A percentile compares a stretch with the other conserved stretches of the same genome.
Evolutionary conservation across 2,797 vertebrate genomes (phyloP).

Genomic region (Picus viridis): DNA sequence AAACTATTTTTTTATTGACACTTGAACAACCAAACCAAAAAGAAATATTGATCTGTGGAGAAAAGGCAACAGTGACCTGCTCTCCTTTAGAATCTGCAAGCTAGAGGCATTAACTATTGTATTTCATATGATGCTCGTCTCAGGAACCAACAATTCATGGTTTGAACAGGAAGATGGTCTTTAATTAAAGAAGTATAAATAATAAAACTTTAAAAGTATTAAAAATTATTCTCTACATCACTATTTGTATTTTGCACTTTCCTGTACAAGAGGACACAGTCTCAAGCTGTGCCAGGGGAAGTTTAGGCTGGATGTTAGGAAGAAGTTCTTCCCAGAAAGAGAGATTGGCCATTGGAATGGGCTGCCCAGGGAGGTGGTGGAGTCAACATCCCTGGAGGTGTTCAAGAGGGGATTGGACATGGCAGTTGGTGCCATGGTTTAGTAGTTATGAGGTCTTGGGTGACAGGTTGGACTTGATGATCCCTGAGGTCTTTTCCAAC

Average conservation of each 20-base stretch:
- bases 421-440: no score
- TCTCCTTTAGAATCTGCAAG: neutral
- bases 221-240: neutral
- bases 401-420: no score
- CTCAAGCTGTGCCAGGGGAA: no score
- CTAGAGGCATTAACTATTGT: neutral
- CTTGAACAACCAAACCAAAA: neutral
- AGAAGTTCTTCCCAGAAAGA: no score
- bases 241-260: neutral
- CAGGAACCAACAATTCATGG: neutral
- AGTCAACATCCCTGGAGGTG: no score
- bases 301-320: no score
- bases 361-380: no score
- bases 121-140: neutral
- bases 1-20: neutral
- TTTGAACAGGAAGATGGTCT: neutral
- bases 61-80: neutral
- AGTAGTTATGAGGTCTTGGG: no score
- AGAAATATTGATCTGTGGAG: neutral
- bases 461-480: no score
- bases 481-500: no score
- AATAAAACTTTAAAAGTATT: neutral
- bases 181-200: neutral
- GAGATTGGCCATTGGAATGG: no score
- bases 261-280: neutral